Percentiles rank a stretch among this genome's conserved stretches.
phyloP scores from a whole-genome alignment of 2,797 vertebrate species.

The Jordanella pulchra region DNA sequence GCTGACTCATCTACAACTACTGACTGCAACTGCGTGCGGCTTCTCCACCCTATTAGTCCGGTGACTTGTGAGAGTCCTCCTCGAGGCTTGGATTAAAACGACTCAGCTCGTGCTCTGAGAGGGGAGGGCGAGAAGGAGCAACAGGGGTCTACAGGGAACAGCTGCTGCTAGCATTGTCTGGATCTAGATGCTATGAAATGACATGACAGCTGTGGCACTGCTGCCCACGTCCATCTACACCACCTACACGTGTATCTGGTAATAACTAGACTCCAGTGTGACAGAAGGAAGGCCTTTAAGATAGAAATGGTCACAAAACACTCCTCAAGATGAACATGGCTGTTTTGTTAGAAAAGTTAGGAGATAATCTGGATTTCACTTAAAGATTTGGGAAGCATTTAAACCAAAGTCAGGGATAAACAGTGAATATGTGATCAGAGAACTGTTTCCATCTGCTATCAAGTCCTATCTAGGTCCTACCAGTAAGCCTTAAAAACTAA shows the following conservation, averaged over 20 bases:
- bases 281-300: not conserved
- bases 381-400: no score
- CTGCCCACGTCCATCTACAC: constrained; percentile 35
- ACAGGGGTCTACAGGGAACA: constrained; percentile 25
- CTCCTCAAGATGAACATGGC: not conserved
- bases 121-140: constrained; percentile 25
- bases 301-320: not conserved
- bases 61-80: constrained; percentile 51
- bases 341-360: not conserved
- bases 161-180: constrained; percentile 34
- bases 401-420: not conserved
- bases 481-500: not conserved
- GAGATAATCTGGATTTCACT: not conserved
- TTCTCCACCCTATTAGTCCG: constrained; percentile 59
- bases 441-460: constrained; percentile 2
- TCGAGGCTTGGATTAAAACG: constrained; percentile 53
- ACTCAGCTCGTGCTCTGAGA: constrained; percentile 35
- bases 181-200: constrained; percentile 40
- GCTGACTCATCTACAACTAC: constrained; percentile 63
- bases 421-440: not conserved
- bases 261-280: constrained; percentile 19
- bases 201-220: constrained; percentile 29
- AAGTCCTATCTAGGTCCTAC: not conserved
- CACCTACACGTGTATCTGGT: constrained; percentile 26
- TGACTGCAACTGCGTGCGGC: constrained; percentile 6